Evolutionary conservation across 2,797 vertebrate species (phyloP).

Genomic region (Hybognathus amarus): DNA sequence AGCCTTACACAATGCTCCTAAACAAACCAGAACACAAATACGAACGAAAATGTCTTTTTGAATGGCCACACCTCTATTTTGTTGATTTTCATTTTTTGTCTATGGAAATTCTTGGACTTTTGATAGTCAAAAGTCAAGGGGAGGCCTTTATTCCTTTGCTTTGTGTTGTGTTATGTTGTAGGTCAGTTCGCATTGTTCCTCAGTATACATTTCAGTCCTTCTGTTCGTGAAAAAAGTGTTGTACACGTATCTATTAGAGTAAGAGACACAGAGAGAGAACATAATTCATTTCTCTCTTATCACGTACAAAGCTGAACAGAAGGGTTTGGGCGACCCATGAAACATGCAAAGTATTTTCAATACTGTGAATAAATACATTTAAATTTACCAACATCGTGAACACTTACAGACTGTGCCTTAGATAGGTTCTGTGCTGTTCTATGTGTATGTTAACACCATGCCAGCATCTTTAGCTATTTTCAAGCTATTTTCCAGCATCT

Average conservation of each 20-base stretch:
- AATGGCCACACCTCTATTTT: slow-evolving; percentile 2
- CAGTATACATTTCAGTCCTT: background rate
- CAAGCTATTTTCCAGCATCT: too few relatives aligned
- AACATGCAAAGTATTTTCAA: background rate
- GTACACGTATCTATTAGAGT: background rate
- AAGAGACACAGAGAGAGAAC: background rate
- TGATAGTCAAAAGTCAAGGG: background rate
- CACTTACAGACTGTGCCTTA: background rate
- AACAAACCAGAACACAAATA: slow-evolving; percentile 37
- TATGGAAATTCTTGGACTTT: slow-evolving; percentile 26
- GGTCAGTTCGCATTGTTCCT: background rate
- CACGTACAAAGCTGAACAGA: background rate
- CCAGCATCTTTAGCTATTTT: background rate
- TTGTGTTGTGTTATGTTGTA: background rate
- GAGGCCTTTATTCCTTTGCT: background rate
- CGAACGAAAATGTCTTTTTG: background rate
- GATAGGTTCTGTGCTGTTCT: background rate
- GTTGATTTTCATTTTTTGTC: slow-evolving; percentile 9
- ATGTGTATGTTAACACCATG: background rate
- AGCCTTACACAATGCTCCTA: slow-evolving; percentile 6
- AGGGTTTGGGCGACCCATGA: background rate
- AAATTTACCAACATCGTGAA: background rate
- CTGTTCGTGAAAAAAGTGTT: background rate
- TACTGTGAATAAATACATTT: background rate
- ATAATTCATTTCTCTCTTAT: background rate